phyloP scores from a whole-genome alignment of 2,888 invertebrate species.

The Esperia sulphurella region DNA sequence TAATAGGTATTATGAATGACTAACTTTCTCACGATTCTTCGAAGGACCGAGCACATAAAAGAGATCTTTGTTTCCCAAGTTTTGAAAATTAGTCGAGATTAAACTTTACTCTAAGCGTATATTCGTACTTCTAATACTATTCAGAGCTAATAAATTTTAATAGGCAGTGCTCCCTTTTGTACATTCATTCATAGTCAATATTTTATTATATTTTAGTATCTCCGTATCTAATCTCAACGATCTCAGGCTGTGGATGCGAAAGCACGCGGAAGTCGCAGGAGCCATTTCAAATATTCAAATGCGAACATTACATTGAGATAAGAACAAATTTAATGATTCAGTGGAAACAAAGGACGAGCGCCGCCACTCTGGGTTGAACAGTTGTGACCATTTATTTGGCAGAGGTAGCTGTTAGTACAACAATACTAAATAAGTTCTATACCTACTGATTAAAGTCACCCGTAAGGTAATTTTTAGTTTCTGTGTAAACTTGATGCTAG shows the following conservation, averaged over 20 bases:
- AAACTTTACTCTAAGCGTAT: no score
- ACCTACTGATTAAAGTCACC: no score
- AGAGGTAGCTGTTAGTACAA: neutral
- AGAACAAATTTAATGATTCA: conserved; percentile 35
- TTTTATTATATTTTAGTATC: conserved; percentile 31
- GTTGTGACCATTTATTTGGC: neutral
- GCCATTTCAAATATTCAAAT: conserved; percentile 43
- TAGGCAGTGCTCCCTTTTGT: conserved; percentile 26
- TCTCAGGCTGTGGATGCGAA: conserved; percentile 4
- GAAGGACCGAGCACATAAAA: no score
- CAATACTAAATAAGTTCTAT: no score
- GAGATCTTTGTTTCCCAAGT: no score
- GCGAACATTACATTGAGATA: conserved; percentile 30
- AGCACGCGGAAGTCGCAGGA: conserved; percentile 27
- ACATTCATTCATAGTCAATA: conserved; percentile 25
- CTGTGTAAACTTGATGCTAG: no score
- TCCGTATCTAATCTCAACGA: conserved; percentile 21
- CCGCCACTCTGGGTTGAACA: neutral
- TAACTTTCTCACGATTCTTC: no score
- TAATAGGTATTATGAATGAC: no score
- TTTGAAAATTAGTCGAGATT: no score
- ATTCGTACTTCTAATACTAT: no score
- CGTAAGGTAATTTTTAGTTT: no score
- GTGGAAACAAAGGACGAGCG: conserved; percentile 19
- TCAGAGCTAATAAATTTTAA: conserved; percentile 23